A percentile compares a stretch with the other conserved stretches of the same genome.
These are phyloP conservation scores for Natator depressus DNA, from an alignment of 2,113 vertebrate genomes.

Conservation along the genomic window DNA sequence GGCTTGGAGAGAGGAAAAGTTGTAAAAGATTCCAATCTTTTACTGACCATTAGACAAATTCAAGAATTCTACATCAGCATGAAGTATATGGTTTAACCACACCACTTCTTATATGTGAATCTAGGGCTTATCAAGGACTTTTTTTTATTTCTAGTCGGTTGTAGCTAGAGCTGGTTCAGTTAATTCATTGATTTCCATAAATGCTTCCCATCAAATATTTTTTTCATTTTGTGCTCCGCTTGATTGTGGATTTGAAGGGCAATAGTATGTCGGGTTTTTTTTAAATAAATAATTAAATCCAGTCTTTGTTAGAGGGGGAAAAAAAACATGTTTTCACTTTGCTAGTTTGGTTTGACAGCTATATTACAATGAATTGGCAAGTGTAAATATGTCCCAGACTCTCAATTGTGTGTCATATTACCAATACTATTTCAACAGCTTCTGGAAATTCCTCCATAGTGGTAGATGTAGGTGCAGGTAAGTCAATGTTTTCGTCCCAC, in stretches of 20 bases:
- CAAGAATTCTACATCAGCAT: no score
- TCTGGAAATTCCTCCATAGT: no score
- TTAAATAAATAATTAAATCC: not conserved
- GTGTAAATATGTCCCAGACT: not conserved
- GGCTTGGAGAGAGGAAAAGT: no score
- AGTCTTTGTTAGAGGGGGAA: not conserved
- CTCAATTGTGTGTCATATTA: not conserved
- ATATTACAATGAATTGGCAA: no score
- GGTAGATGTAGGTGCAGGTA: no score
- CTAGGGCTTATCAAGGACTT: not conserved
- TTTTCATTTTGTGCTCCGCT: rapidly evolving
- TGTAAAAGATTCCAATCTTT: no score
- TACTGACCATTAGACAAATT: no score
- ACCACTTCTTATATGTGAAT: not conserved
- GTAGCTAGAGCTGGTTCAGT: not conserved
- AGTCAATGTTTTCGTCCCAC: not conserved
- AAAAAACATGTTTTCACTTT: not conserved
- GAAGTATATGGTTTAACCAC: no score
- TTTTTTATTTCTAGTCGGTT: not conserved
- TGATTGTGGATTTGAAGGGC: not conserved
- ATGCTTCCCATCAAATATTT: not conserved
- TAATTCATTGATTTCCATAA: not conserved
- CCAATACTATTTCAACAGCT: not conserved
- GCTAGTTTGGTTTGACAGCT: no score
- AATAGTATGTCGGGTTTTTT: not conserved